Percentiles rank a stretch among this genome's conserved stretches.
phyloP scores from a whole-genome alignment of 2,888 invertebrate species.

The Cephalotes varians region DNA sequence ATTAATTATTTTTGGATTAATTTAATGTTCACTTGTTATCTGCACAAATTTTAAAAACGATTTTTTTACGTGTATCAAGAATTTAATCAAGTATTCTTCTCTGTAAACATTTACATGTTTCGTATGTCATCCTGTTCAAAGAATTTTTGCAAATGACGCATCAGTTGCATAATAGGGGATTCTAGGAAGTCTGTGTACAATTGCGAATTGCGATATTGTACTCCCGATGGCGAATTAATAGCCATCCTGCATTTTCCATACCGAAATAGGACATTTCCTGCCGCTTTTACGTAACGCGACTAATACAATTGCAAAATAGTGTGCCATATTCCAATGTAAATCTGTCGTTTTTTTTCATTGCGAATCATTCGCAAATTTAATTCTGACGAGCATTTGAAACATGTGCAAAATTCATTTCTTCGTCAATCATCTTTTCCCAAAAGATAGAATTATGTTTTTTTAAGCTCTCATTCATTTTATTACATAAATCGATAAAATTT shows the following conservation, averaged over 20 bases:
- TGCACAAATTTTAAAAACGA: background rate
- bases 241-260: conserved; percentile 37
- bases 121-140: background rate
- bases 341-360: background rate
- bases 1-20: background rate
- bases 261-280: conserved; percentile 51
- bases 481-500: background rate
- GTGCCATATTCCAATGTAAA: background rate
- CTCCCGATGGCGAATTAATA: conserved; percentile 55
- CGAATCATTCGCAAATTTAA: background rate
- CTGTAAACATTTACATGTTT: background rate
- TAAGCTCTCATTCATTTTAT: background rate
- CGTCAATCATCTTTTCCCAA: background rate
- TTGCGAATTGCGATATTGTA: conserved; percentile 40
- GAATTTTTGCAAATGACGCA: conserved; percentile 1
- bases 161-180: conserved; percentile 18
- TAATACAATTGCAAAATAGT: background rate
- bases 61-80: background rate
- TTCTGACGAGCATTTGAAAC: background rate
- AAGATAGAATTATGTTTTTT: background rate
- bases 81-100: background rate
- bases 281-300: conserved; percentile 34
- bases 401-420: background rate
- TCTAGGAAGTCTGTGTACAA: conserved; percentile 29
- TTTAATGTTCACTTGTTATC: background rate